Base-by-base conservation (phyloP, 2,113 vertebrate genomes). In the Myrmecophaga tridactyla region DNA sequence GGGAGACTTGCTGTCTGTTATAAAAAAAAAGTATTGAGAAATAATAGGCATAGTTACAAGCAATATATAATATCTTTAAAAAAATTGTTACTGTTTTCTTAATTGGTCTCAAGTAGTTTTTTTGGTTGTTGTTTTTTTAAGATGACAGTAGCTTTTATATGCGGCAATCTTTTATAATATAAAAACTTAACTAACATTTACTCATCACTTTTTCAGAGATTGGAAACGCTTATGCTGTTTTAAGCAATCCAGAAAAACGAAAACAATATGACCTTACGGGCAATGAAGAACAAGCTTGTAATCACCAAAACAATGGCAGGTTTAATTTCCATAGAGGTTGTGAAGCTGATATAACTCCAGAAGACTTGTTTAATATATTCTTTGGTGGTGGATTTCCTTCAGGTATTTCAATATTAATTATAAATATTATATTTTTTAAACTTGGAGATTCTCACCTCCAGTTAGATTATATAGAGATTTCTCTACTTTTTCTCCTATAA, bases 361-460 rank as follows among this genome's bases (percentile, higher is more conserved):
- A 99, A 94, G 99, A 99, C 98, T 98, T 99, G 62, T 99, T 99
- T 97, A 99, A 99, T 98, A 99, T 99, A 99, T 99, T 99, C 97
- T 99, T 99, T 91, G 99, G 99, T 90, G 99, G 99, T 3, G 98
- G 99, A 48, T 99, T 99, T 96, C 99, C 99, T 72, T 99, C 99
- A 98, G 99, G 99, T 99, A 98, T 97, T 97, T 87, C 70, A 73
- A 51, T 84, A 23, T 41, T 92, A 65, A 76, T 90, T 90, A 58
- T 72, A 58, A 82, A 87, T 87, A 62, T 14, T 82, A 13, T 58
- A 86, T 87, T 94, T 84, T 93, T 21, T 72, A 34, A 93, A 72
- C 46, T 53, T 83, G 81, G 43, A 86, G 31, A 63, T 41, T n/a
- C 7, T 82, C 12, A 80, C 6, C 41, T 86, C 75, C 27, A 56